Percentiles rank a stretch among this genome's conserved stretches.
Evolutionary conservation across 2,113 vertebrate genomes (phyloP).

Genomic region (Podilymbus podiceps): DNA sequence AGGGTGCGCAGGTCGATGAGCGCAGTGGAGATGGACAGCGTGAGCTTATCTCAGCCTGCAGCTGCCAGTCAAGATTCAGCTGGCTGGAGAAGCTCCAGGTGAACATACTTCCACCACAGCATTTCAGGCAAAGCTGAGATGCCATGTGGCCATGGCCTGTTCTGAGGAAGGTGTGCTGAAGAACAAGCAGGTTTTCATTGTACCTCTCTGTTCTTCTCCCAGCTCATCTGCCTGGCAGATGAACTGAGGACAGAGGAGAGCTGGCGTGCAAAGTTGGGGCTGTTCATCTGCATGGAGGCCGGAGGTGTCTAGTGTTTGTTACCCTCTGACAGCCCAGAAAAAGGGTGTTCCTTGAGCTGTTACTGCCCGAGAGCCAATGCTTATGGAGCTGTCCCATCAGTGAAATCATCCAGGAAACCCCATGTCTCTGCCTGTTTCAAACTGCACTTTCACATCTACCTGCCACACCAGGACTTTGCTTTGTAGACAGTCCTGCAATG

Average conservation of each 20-base stretch:
- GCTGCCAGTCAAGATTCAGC: background rate
- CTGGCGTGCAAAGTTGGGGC: background rate
- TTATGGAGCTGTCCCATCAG: background rate
- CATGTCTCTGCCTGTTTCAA: fast-evolving
- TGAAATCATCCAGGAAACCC: background rate
- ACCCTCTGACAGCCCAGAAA: background rate
- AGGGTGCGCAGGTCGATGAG: background rate
- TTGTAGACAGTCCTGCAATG: background rate
- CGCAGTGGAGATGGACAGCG: background rate
- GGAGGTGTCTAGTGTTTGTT: background rate
- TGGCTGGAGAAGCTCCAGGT: background rate
- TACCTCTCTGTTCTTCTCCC: slow-evolving; percentile 14
- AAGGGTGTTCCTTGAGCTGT: background rate
- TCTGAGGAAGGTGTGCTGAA: background rate
- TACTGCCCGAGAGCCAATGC: fast-evolving
- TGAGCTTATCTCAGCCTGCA: background rate
- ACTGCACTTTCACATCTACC: background rate
- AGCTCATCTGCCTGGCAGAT: background rate
- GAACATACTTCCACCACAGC: background rate
- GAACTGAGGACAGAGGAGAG: background rate
- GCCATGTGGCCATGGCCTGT: fast-evolving
- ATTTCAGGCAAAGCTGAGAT: background rate
- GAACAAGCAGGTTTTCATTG: background rate
- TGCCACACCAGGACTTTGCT: background rate
- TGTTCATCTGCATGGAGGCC: background rate